Conservation (phyloP, 2,888 invertebrate species). For the Drosophila seclusa region DNA sequence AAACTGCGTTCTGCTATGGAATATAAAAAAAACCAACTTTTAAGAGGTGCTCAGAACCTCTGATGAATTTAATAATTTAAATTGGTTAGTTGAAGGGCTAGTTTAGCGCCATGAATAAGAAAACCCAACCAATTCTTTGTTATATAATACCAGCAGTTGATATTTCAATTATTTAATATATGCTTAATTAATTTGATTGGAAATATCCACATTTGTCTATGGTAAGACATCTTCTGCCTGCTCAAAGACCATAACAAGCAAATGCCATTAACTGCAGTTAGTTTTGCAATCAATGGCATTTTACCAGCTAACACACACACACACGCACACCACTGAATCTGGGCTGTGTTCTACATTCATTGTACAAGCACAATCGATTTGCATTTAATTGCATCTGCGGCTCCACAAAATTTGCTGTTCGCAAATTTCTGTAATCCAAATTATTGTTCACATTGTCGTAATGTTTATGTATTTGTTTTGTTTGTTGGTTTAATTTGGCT, state of each 20-base stretch:
- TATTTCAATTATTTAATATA: background rate
- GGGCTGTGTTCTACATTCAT: constrained; percentile 38
- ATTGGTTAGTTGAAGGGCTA: background rate
- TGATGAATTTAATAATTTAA: background rate
- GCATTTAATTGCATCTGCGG: constrained; percentile 76
- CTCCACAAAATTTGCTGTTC: constrained; percentile 65
- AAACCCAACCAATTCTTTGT: background rate
- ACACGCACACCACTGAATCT: constrained; percentile 24
- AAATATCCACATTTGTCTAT: background rate
- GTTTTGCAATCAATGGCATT: constrained; percentile 7
- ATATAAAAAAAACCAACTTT: background rate
- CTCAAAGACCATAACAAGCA: constrained; percentile 18
- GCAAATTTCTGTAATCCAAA: constrained; percentile 64
- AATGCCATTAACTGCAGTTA: constrained; percentile 54
- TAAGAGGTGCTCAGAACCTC: background rate
- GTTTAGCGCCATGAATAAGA: background rate
- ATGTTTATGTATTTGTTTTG: constrained; percentile 75
- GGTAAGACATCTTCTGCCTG: background rate
- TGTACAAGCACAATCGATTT: constrained; percentile 75
- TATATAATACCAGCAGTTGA: background rate
- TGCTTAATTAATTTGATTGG: background rate
- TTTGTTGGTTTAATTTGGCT: constrained; percentile 55
- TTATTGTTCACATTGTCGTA: constrained; percentile 75
- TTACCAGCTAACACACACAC: constrained; percentile 5
- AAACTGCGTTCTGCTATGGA: background rate